Conservation (phyloP, 2,888 invertebrate genomes). For the Coecobrya sp. region DNA sequence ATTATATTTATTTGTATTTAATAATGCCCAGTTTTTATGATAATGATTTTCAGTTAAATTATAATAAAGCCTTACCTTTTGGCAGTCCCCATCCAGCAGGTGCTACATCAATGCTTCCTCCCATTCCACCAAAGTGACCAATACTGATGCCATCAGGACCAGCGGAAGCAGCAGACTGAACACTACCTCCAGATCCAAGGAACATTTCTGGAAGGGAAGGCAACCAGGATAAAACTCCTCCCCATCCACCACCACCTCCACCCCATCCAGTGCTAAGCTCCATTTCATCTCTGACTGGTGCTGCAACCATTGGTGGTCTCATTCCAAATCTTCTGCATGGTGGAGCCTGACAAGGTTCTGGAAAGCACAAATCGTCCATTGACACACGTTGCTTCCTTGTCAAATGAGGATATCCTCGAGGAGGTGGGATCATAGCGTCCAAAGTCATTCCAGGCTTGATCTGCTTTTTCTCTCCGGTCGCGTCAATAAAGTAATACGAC, state of each 20-base stretch:
- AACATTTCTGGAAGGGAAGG: constrained; percentile 56
- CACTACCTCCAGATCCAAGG: constrained; percentile 52
- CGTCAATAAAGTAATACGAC: constrained; percentile 82
- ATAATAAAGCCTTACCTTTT: too few relatives aligned
- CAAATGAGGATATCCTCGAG: constrained; percentile 73
- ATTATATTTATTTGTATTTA: too few relatives aligned
- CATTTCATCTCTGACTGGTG: constrained; percentile 22
- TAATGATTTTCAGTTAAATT: too few relatives aligned
- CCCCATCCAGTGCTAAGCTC: constrained; percentile 30
- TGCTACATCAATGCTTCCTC: constrained; percentile 7
- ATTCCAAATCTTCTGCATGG: constrained; percentile 77
- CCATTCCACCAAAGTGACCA: constrained; percentile 53
- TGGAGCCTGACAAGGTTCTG: constrained; percentile 77
- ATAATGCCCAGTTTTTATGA: too few relatives aligned
- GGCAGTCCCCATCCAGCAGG: constrained; percentile 63
- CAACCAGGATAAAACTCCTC: constrained; percentile 56
- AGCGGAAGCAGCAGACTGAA: not conserved
- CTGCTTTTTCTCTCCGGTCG: constrained; percentile 81
- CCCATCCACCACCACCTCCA: constrained; percentile 1
- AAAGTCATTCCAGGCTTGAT: constrained; percentile 63
- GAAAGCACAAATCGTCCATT: constrained; percentile 85
- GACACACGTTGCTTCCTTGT: constrained; percentile 70
- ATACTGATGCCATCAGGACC: constrained; percentile 57
- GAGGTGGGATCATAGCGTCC: constrained; percentile 80
- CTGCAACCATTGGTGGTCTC: constrained; percentile 51